phyloP scores from a whole-genome alignment of 30 jellyfish, hydroid and myxozoan genomes.

The Turritopsis dohrnii region DNA sequence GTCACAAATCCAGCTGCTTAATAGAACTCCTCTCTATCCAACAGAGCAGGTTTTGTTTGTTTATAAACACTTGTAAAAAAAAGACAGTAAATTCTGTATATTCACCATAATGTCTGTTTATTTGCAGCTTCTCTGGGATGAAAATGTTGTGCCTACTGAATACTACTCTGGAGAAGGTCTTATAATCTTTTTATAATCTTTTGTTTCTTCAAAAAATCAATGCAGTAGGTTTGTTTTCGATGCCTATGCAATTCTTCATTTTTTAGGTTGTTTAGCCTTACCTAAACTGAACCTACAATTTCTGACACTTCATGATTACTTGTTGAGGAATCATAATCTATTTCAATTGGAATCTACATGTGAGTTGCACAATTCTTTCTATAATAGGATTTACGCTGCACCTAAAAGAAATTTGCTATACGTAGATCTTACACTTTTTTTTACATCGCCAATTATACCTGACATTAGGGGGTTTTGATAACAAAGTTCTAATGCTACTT shows the following conservation, averaged over 20 bases:
- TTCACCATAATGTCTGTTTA: background rate
- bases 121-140: constrained; percentile 82
- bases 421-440: no score
- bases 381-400: no score
- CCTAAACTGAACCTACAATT: constrained; percentile 96
- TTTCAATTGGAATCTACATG: constrained; percentile 95
- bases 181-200: background rate
- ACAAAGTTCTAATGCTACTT: no score
- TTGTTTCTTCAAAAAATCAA: no score
- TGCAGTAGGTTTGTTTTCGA: background rate
- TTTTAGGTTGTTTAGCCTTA: constrained; percentile 85
- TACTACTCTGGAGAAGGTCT: constrained; percentile 89
- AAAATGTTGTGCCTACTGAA: constrained; percentile 83
- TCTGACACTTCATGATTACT: constrained; percentile 88
- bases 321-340: constrained; percentile 76
- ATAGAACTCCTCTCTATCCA: constrained; percentile 79
- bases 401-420: no score
- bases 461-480: no score
- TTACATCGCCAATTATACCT: no score
- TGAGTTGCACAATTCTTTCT: constrained; percentile 21
- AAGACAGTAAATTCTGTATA: background rate
- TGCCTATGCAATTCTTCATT: background rate
- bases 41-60: constrained; percentile 66
- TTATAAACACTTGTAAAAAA: background rate
- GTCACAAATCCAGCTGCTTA: constrained; percentile 76